Conservation (phyloP, 2,888 invertebrate genomes). For the Apodemia duryi region DNA sequence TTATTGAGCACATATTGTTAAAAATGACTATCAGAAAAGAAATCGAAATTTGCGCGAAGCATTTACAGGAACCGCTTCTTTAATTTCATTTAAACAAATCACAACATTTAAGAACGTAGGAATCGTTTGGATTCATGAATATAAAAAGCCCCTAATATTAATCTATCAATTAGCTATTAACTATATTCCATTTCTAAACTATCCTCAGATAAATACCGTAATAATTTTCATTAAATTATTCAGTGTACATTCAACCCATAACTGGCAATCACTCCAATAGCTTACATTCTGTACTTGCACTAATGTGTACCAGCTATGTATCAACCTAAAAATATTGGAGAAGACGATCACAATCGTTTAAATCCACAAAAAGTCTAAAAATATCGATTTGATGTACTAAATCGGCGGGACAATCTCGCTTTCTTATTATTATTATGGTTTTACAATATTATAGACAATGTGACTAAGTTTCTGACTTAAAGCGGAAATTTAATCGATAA, state of each 20-base stretch:
- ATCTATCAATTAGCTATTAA: slow-evolving; percentile 70
- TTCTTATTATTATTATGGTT: background rate
- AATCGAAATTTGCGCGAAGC: slow-evolving; percentile 1
- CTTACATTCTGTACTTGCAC: slow-evolving; percentile 10
- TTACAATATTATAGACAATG: background rate
- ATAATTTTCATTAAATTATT: slow-evolving; percentile 35
- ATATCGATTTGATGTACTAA: slow-evolving; percentile 2
- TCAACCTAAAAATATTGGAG: background rate
- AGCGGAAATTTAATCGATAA: background rate
- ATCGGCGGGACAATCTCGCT: slow-evolving; percentile 11
- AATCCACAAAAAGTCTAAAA: background rate
- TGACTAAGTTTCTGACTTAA: background rate
- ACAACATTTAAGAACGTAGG: slow-evolving; percentile 38
- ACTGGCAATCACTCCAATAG: slow-evolving; percentile 14
- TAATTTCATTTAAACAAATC: slow-evolving; percentile 41
- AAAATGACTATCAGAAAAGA: background rate
- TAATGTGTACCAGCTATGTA: slow-evolving; percentile 7
- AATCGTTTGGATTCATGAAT: slow-evolving; percentile 39
- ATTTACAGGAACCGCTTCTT: slow-evolving; percentile 46
- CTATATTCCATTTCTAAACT: slow-evolving; percentile 63
- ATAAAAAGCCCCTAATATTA: slow-evolving; percentile 63
- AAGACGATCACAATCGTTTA: background rate
- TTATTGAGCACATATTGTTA: background rate
- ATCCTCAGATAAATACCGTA: slow-evolving; percentile 59
- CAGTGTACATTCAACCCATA: slow-evolving; percentile 10